phyloP scores from a whole-genome alignment of 1,140 invertebrate genomes.

The Panagrolaimus sp. region DNA sequence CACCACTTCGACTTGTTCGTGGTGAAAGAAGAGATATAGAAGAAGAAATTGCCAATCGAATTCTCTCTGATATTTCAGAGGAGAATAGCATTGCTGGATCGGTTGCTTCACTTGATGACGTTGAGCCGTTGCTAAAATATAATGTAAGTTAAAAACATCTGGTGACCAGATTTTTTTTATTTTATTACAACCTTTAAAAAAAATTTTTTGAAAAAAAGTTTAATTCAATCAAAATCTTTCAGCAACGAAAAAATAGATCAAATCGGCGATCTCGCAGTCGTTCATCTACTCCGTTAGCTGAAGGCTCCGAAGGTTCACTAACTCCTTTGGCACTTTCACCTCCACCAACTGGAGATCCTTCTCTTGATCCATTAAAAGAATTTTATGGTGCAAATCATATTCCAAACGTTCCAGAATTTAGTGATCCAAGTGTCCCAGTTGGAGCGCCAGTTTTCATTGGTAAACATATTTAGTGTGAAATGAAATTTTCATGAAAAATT shows the following conservation, averaged over 20 bases:
- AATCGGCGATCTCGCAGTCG: slow-evolving; percentile 22
- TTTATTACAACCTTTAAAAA: slow-evolving; percentile 62
- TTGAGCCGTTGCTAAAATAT: slow-evolving; percentile 17
- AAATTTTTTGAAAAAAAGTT: not conserved
- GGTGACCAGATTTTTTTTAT: slow-evolving; percentile 44
- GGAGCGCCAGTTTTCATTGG: slow-evolving; percentile 50
- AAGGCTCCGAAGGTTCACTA: slow-evolving; percentile 42
- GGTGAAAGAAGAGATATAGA: slow-evolving; percentile 53
- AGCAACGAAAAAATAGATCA: not conserved
- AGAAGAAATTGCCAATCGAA: slow-evolving; percentile 52
- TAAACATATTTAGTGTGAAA: slow-evolving; percentile 70
- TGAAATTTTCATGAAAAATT: slow-evolving; percentile 65
- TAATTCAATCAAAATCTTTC: not conserved
- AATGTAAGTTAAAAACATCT: slow-evolving; percentile 16
- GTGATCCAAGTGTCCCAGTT: slow-evolving; percentile 45
- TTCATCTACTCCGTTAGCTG: slow-evolving; percentile 30
- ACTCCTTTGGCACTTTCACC: slow-evolving; percentile 46
- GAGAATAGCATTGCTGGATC: slow-evolving; percentile 53
- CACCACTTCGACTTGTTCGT: slow-evolving; percentile 49
- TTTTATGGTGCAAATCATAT: slow-evolving; percentile 45
- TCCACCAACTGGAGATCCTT: slow-evolving; percentile 23
- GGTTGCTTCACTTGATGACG: slow-evolving; percentile 44
- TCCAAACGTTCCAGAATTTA: slow-evolving; percentile 38
- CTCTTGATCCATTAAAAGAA: slow-evolving; percentile 25
- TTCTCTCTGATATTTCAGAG: slow-evolving; percentile 48